Evolutionary conservation across 2,113 vertebrate species (phyloP).

Genomic region (Coturnix japonica): DNA sequence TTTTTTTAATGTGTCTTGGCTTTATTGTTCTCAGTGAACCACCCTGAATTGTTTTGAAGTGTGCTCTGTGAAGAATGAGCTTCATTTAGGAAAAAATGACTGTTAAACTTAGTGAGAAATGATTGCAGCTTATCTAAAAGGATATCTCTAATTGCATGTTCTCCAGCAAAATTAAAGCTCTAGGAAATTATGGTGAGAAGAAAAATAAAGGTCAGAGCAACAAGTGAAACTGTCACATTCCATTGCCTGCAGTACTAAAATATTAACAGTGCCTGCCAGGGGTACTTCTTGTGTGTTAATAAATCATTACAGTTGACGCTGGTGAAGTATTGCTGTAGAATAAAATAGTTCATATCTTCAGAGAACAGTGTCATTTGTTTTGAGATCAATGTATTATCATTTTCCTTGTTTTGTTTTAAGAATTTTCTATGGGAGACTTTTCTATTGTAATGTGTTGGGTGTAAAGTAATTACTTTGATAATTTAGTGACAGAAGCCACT

Average conservation of each 20-base stretch:
- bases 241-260: slow-evolving; percentile 4
- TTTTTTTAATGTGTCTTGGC: background rate
- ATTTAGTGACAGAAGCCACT: background rate
- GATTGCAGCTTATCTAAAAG: slow-evolving; percentile 19
- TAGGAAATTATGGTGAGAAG: slow-evolving; percentile 31
- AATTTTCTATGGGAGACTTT: background rate
- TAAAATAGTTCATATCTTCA: background rate
- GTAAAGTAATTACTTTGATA: slow-evolving; percentile 28
- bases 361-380: background rate
- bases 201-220: slow-evolving; percentile 60
- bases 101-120: background rate
- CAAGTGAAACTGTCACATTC: slow-evolving; percentile 59
- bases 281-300: slow-evolving; percentile 33
- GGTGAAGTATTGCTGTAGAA: background rate
- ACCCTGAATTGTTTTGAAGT: background rate
- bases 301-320: slow-evolving; percentile 48
- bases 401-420: background rate
- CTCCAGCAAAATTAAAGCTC: slow-evolving; percentile 38
- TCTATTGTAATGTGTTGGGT: background rate
- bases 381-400: background rate
- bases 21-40: background rate
- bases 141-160: slow-evolving; percentile 38
- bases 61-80: background rate
- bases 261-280: slow-evolving; percentile 59
- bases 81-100: background rate